phyloP scores from a whole-genome alignment of 2,888 invertebrate species.

The Caenorhabditis japonica region DNA sequence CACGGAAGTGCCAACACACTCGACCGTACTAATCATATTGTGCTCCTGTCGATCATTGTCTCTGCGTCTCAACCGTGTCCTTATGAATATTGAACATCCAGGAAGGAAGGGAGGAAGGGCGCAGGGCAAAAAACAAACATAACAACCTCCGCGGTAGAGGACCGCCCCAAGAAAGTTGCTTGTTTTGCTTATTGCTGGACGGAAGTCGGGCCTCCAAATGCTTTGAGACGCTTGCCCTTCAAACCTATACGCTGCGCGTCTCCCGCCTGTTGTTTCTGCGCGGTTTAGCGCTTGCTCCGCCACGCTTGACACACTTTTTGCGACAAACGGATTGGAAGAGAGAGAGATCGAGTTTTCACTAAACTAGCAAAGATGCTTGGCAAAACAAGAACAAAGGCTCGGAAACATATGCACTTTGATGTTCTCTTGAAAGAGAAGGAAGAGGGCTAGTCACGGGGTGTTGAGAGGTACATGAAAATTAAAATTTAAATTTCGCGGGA shows the following conservation, averaged over 20 bases:
- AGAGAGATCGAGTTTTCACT: too few relatives aligned
- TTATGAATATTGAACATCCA: conserved; percentile 53
- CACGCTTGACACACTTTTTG: conserved; percentile 45
- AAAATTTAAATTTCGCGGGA: too few relatives aligned
- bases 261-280: conserved; percentile 44
- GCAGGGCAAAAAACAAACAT: conserved; percentile 40
- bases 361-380: too few relatives aligned
- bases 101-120: background rate
- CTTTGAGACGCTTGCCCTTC: conserved; percentile 47
- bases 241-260: conserved; percentile 48
- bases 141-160: background rate
- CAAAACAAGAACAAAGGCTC: too few relatives aligned
- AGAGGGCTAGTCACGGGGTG: too few relatives aligned
- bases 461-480: too few relatives aligned
- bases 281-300: conserved; percentile 31
- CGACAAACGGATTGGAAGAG: conserved; percentile 41
- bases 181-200: conserved; percentile 36
- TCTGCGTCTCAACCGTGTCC: conserved; percentile 27
- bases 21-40: conserved; percentile 34
- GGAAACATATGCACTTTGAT: too few relatives aligned
- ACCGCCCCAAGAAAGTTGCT: conserved; percentile 31
- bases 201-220: conserved; percentile 39
- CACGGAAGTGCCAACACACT: conserved; percentile 48
- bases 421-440: too few relatives aligned
- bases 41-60: conserved; percentile 9